phyloP scores from a whole-genome alignment of 2,113 vertebrate species.

The Syngnathus scovelli region DNA sequence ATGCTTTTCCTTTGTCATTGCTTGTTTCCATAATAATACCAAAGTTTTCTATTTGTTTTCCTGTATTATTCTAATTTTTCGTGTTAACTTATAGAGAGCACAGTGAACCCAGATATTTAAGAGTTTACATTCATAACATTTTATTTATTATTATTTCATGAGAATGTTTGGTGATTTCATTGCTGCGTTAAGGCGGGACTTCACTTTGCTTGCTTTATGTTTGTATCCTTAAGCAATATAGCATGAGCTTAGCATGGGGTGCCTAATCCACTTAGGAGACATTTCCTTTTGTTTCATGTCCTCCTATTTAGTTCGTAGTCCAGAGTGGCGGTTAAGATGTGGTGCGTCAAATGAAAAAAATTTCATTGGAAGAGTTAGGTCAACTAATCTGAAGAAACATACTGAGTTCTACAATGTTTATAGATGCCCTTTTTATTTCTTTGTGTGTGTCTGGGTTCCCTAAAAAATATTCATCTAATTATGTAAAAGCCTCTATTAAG shows the following conservation, averaged over 20 bases:
- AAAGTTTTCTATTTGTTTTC: conserved; percentile 67
- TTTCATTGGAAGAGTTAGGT: conserved; percentile 40
- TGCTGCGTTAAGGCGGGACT: conserved; percentile 36
- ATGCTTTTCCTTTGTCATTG: conserved; percentile 60
- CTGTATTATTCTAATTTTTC: conserved; percentile 36
- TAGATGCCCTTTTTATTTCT: conserved; percentile 67
- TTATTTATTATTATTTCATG: conserved; percentile 65
- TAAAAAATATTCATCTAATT: conserved; percentile 32
- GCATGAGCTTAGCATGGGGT: not conserved
- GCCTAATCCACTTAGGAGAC: conserved; percentile 7
- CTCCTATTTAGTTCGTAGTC: conserved; percentile 14
- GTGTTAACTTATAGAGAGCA: conserved; percentile 63
- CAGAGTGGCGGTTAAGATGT: not conserved
- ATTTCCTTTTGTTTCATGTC: conserved; percentile 6
- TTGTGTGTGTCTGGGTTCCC: conserved; percentile 48
- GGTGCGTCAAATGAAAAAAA: conserved; percentile 13
- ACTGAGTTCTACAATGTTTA: conserved; percentile 50
- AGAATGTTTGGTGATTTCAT: conserved; percentile 52
- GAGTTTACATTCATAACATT: conserved; percentile 59
- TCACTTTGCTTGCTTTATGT: conserved; percentile 16
- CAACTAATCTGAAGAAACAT: conserved; percentile 22
- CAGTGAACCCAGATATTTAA: conserved; percentile 43
- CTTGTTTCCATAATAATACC: conserved; percentile 67
- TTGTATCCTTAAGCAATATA: conserved; percentile 19
- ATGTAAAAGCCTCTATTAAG: conserved; percentile 12